phyloP scores from a whole-genome alignment of 2,113 vertebrate genomes.

The Craseonycteris thonglongyai region DNA sequence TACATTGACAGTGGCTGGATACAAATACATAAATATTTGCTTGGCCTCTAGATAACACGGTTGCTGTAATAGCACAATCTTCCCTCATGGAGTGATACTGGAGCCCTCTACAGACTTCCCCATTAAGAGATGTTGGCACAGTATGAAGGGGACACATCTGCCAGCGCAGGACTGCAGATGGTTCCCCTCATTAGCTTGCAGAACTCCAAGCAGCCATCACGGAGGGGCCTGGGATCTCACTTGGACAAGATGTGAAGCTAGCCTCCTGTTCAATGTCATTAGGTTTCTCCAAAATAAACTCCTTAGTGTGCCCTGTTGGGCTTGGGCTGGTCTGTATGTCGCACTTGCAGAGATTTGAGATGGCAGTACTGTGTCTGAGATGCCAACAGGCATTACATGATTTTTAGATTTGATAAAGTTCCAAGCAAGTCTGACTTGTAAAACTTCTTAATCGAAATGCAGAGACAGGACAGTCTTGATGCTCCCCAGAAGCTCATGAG shows the following conservation, averaged over 20 bases:
- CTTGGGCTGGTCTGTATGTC: not conserved
- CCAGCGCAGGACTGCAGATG: slow-evolving; percentile 74
- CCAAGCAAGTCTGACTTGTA: not conserved
- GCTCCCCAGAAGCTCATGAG: not conserved
- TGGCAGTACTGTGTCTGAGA: not conserved
- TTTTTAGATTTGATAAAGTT: slow-evolving; percentile 31
- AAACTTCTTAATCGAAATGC: not conserved
- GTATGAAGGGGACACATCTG: slow-evolving; percentile 68
- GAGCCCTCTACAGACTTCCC: slow-evolving; percentile 36
- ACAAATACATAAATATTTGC: slow-evolving; percentile 1
- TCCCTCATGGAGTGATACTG: not conserved
- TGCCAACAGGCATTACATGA: not conserved
- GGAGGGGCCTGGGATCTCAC: slow-evolving; percentile 61
- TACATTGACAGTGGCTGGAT: no score
- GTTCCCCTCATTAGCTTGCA: slow-evolving; percentile 75
- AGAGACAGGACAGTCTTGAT: not conserved
- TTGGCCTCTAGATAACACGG: not conserved
- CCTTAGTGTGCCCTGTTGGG: slow-evolving; percentile 25
- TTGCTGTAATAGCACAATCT: not conserved
- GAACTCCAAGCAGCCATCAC: slow-evolving; percentile 67
- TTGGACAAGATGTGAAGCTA: slow-evolving; percentile 68
- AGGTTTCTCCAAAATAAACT: slow-evolving; percentile 46
- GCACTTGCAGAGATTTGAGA: not conserved
- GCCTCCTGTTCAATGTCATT: slow-evolving; percentile 76
- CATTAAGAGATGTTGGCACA: slow-evolving; percentile 50